Evolutionary conservation across 2,888 invertebrate genomes (phyloP), one percentile per base, ranked within the genome.

Genomic region (Chydorus sphaericus): DNA sequence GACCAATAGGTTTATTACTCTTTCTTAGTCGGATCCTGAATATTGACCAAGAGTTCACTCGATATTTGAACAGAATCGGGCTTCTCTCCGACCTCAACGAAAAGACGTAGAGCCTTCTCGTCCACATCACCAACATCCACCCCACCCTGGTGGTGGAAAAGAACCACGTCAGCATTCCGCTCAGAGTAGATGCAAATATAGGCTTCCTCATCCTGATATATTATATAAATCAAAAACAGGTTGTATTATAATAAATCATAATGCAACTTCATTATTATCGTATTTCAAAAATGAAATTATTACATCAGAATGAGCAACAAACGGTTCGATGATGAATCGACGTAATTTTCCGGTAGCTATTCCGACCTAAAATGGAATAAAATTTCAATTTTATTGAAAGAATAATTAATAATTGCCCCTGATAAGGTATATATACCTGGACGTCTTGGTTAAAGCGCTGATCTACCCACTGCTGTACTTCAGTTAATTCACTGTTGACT

Each of bases 111-210:
- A 0, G 96, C 94, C 70, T 97, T 86, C 0, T 90, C 81, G 70
- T 99, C 98, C 2, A 98, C 97, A 70, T 99, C 96, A 1, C 98
- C 98, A 60, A 98, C 84, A 68, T 98, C 97, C 2, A 99, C 92
- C 18, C 98, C 98, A 8, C 98, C 92, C 72, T 94, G 86, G 69
- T 97, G 96, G 71, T 96, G 85, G 73, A 98, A 98, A 61, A 98
- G 76, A 66, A 98, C 92, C 3, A 91, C 88, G 71, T 98, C 98
- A 0, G 85, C 86, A 51, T 83, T 76, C 18, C 97, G 81, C 61
- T 92, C 88, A 0, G 94, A 94, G 70, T 92, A 93, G 69, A 99
- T 94, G 74, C 97, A 97, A 1, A 98, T 82, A 72, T 99, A 98
- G 68, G 86, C 85, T 74, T 99, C 98, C 66, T 98, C 96, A 58